Base-by-base conservation (phyloP, 2,113 vertebrate genomes). In the Aspiorhynchus laticeps region DNA sequence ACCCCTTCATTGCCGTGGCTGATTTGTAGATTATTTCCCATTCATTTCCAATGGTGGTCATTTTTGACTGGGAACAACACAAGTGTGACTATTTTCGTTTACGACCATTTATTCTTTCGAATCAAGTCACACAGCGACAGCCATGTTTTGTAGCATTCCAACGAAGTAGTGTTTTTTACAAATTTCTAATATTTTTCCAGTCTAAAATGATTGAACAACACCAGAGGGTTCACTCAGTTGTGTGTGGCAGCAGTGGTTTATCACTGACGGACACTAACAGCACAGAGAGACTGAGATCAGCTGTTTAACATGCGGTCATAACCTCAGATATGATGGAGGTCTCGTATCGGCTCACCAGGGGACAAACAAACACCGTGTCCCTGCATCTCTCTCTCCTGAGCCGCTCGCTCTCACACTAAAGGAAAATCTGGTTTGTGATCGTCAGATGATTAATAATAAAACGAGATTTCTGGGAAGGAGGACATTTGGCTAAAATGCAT, bases 231-330 rank as follows among this genome's bases (percentile, higher is more conserved):
- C 33, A 10, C 43, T 43, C 43, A 10, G 43, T 0, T 38, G 38
- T 38, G 38, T 38, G 38, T 38, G 3, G 3, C 33, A 4, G 33
- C 33, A 36, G 2, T 71, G 3, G 10, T 71, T 38, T 21, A 71
- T 71, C 67, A 21, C 67, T 36, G 31, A 71, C 33, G 21, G 17
- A 71, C 31, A 11, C 67, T 19, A 19, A 71, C 17, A 33, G 26
- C n/a, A 12, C 65, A 31, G 63, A 67, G 67, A 71, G 67, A 71
- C 67, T 36, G 67, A 38, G 69, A 24, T 73, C 69, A 73, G 69
- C 69, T 73, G 69, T 38, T 73, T 21, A 73, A 73, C 69, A 73
- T 38, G 33, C 33, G 28, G 14, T 17, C 63, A 1, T 67, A 33
- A 0, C 69, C 33, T 38, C 69, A 24, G 36, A 24, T 36, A 24